Evolutionary conservation across 2,113 vertebrate species (phyloP), one percentile per base, ranked within the genome.

Genomic region (Cepphus grylle): DNA sequence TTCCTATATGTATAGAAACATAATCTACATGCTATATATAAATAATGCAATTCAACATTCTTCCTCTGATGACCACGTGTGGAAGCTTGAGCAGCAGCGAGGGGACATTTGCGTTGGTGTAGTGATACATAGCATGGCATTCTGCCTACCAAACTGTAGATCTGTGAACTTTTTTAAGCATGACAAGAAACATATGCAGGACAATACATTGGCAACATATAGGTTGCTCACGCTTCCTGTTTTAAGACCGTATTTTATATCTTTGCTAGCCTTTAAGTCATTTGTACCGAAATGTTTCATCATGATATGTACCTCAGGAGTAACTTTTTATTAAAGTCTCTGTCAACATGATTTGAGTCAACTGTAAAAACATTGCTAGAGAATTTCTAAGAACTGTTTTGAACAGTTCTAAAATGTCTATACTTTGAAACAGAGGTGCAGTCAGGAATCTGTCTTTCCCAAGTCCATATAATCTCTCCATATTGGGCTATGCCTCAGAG

Each of bases 231-330:
- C 12, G 3, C 9, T 40, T 67, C 22, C 43, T 81, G 9, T 29
- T 58, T 1, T 4, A 90, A 81, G 34, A 59, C 52, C 19, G 22
- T 30, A 1, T 50, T 76, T 81, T 58, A 4, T 59, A 32, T 29
- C n/a, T 91, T 59, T 55, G 52, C 26, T 15, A 59, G 56, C 61
- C 36, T 79, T 45, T 58, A 63, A 74, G 61, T n/a, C 5, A 63
- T 63, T 88, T 63, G 8, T 67, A 50, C 19, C 4, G 4, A 47
- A 63, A 76, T 19, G 26, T 69, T 69, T 76, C 36, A 59, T 34
- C 30, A 3, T 36, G 30, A 52, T 15, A 34, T 0, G 5, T 11
- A 40, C 30, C 25, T 65, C 2, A 2, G 38, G 30, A 59, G 9
- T 53, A 66, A 89, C 5, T 70, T 83, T 45, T 61, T 36, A 53